These are phyloP conservation scores for Macroramphosus scolopax DNA, from an alignment of 2,797 vertebrate species.

Conservation along the genomic window DNA sequence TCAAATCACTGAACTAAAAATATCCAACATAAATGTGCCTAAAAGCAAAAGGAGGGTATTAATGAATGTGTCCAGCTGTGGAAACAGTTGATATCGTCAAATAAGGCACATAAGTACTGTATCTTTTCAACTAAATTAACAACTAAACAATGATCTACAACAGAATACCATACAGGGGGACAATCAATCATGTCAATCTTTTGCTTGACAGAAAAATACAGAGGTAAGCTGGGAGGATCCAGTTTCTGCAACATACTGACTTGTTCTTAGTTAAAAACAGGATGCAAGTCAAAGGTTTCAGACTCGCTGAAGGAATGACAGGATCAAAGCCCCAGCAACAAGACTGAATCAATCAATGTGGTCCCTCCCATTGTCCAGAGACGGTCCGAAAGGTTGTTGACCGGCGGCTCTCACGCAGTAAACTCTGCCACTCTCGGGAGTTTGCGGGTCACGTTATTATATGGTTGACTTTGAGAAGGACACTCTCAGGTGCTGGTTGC, in stretches of 20 bases:
- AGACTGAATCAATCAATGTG: no score
- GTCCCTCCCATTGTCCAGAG: no score
- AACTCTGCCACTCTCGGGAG: no score
- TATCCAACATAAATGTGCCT: constrained; percentile 45
- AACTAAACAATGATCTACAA: constrained; percentile 69
- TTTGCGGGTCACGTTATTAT: no score
- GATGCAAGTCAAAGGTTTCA: no score
- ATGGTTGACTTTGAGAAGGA: constrained; percentile 99
- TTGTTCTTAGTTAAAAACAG: no score
- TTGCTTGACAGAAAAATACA: constrained; percentile 74
- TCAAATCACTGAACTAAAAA: no score
- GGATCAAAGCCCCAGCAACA: no score
- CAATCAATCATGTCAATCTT: constrained; percentile 74
- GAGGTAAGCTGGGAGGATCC: constrained; percentile 53
- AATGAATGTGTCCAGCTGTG: constrained; percentile 50
- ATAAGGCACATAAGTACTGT: constrained; percentile 90
- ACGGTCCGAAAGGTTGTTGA: no score
- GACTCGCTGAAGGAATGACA: constrained; percentile 71
- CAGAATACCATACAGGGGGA: constrained; percentile 69
- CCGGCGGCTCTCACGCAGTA: no score
- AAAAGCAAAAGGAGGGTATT: constrained; percentile 32
- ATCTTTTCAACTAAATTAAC: constrained; percentile 80
- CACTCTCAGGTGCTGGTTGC: constrained; percentile 96
- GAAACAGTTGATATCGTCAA: constrained; percentile 65
- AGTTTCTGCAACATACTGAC: constrained; percentile 57